Base-by-base conservation (phyloP, 1,140 invertebrate species). In the Cotesia glomerata region DNA sequence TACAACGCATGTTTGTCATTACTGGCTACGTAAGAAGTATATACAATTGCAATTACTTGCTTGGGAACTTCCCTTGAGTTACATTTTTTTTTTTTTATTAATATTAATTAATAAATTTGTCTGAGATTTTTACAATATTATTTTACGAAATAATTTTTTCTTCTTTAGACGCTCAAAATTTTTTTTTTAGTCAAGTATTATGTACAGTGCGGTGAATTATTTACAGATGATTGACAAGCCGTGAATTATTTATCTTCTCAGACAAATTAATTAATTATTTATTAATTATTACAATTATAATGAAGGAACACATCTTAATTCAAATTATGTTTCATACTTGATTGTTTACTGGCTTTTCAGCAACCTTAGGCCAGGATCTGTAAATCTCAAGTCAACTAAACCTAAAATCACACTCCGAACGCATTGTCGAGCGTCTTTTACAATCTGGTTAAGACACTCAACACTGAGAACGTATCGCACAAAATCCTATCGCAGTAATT, bases 391-490 rank as follows among this genome's bases (percentile, higher is more conserved):
- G 76, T 18, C 73, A 66, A 9, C 76, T 81, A 80, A 74, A 78
- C 18, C 79, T 84, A 85, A 83, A 84, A 85, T 85, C 83, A 85
- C 83, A 85, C 83, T 83, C 82, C 80, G 82, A 84, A 85, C 76
- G 75, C 81, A 83, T 82, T 78, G 63, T 74, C 26, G 51, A 61
- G 51, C 63, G 61, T 65, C 16, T 49, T 54, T n/a, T 54, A 13
- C n/a, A 0, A 54, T 13, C 5, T 14, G 11, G 4, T 54, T 54
- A n/a, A 14, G 56, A 59, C 18, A 34, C 56, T 59, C 56, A 26
- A 59, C 16, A 32, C 0, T 11, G 16, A 35, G 45, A 54, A 32
- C 14, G 26, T 52, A 26, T 67, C 49, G 7, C 9, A 70, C 36
- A 70, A 58, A 49, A 45, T 26, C 45, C 35, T 32, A 32, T 58